phyloP scores from a whole-genome alignment of 1,140 invertebrate species.

The Plectus sambesii region DNA sequence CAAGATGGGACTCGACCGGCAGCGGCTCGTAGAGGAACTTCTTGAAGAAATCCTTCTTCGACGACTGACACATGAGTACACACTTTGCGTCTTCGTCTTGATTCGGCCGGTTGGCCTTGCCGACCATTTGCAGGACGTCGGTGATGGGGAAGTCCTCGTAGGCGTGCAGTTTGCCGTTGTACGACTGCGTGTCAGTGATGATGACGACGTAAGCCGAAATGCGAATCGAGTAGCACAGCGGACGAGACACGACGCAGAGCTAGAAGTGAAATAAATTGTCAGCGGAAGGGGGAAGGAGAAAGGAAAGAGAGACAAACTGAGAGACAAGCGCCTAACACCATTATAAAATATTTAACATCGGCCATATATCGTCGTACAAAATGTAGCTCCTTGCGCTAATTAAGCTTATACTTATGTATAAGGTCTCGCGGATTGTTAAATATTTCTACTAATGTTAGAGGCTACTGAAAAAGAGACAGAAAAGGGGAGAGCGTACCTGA shows the following conservation, averaged over 20 bases:
- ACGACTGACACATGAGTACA: conserved; percentile 88
- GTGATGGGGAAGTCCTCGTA: conserved; percentile 97
- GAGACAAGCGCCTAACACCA: no score
- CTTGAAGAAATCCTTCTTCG: conserved; percentile 97
- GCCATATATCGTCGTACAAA: no score
- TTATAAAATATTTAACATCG: no score
- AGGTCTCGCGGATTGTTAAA: no score
- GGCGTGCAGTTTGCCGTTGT: conserved; percentile 74
- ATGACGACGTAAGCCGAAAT: conserved; percentile 80
- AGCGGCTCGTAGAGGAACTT: conserved; percentile 95
- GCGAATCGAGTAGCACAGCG: conserved; percentile 79
- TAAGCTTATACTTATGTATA: no score
- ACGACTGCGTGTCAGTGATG: conserved; percentile 92
- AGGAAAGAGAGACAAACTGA: no score
- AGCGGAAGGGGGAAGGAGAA: no score
- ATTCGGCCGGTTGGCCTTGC: conserved; percentile 61
- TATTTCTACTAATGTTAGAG: conserved; percentile 2
- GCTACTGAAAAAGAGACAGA: conserved; percentile 3
- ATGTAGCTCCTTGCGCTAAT: no score
- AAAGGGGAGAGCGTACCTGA: conserved; percentile 52
- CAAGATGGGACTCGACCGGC: conserved; percentile 91
- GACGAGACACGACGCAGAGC: conserved; percentile 72
- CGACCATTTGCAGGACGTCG: conserved; percentile 94
- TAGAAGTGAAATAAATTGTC: conserved; percentile 20
- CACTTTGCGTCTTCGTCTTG: conserved; percentile 89